phyloP scores from a whole-genome alignment of 2,888 invertebrate species.

The Hofmannophila pseudospretella region DNA sequence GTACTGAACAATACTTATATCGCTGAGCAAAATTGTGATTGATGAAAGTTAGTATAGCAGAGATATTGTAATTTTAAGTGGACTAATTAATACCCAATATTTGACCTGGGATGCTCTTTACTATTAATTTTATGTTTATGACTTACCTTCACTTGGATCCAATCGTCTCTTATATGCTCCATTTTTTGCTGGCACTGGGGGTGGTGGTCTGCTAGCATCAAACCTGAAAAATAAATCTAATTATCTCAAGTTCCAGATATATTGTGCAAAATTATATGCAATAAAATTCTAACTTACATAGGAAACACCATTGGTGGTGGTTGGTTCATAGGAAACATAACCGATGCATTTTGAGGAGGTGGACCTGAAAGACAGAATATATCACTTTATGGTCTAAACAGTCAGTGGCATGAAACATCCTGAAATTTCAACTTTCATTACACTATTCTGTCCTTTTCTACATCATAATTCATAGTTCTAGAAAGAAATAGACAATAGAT shows the following conservation, averaged over 20 bases:
- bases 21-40: slow-evolving; percentile 30
- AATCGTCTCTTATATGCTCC: neutral
- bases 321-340: slow-evolving; percentile 18
- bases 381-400: neutral
- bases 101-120: too few species aligned
- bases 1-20: slow-evolving; percentile 18
- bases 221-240: slow-evolving; percentile 29
- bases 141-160: neutral
- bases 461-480: too few species aligned
- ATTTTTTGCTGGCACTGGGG: slow-evolving; percentile 27
- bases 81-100: too few species aligned
- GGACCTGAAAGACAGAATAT: slow-evolving; percentile 19
- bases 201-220: slow-evolving; percentile 53
- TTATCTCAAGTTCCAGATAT: too few species aligned
- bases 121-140: neutral
- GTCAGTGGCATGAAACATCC: too few species aligned
- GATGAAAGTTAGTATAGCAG: neutral
- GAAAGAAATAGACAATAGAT: too few species aligned
- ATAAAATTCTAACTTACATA: slow-evolving; percentile 22
- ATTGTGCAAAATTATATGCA: too few species aligned
- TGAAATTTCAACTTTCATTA: too few species aligned
- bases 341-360: too few species aligned
- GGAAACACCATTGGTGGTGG: slow-evolving; percentile 23
- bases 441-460: too few species aligned
- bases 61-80: neutral